Evolutionary conservation across 2,888 invertebrate species (phyloP).

Genomic region (Ormyrus nitidulus): DNA sequence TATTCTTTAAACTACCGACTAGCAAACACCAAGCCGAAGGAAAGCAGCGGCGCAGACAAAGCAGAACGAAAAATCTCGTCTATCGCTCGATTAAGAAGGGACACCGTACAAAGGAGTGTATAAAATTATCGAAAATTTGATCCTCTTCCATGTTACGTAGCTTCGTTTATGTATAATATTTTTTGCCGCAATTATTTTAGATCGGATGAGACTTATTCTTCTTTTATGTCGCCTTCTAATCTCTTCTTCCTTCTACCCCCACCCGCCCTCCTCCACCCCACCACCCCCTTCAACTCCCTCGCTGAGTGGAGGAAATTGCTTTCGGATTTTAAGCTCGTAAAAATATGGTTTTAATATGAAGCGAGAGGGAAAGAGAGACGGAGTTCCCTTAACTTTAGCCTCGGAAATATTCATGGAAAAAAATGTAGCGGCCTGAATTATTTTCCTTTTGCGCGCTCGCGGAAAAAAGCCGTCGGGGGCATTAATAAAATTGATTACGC

Average conservation of each 20-base stretch:
- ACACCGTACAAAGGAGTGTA: conserved; percentile 15
- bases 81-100: conserved; percentile 39
- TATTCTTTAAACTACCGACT: background rate
- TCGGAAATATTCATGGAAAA: conserved; percentile 52
- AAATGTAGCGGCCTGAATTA: conserved; percentile 50
- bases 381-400: conserved; percentile 48
- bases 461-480: conserved; percentile 39
- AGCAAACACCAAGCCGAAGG: background rate
- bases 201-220: conserved; percentile 42
- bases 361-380: background rate
- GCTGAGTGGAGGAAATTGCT: conserved; percentile 51
- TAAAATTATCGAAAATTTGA: conserved; percentile 47
- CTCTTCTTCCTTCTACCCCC: background rate
- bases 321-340: conserved; percentile 53
- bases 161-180: conserved; percentile 18
- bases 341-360: conserved; percentile 55
- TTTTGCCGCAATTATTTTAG: conserved; percentile 52
- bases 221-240: conserved; percentile 32
- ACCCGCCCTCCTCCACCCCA: background rate
- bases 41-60: background rate
- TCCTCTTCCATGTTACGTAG: conserved; percentile 14
- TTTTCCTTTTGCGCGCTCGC: conserved; percentile 41
- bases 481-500: conserved; percentile 51
- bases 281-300: background rate
- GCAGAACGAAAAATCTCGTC: conserved; percentile 40